Conservation (phyloP, 2,888 invertebrate genomes). For the Drosophila melanocephala region DNA sequence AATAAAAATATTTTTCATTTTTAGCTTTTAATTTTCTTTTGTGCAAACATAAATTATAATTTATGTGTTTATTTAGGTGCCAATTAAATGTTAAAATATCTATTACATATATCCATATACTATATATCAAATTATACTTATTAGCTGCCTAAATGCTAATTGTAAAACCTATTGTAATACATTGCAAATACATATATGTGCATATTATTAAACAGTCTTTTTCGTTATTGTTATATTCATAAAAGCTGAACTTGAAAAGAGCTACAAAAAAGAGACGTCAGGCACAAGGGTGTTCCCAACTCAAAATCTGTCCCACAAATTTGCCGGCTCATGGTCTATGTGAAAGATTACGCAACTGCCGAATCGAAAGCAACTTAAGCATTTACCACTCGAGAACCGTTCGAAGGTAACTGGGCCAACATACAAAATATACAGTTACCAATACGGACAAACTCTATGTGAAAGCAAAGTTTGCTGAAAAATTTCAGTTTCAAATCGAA, state of each 20-base stretch:
- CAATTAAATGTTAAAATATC: conserved; percentile 47
- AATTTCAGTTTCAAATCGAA: conserved; percentile 31
- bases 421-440: conserved; percentile 23
- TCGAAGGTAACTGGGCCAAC: conserved; percentile 75
- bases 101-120: conserved; percentile 21
- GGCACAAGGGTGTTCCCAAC: conserved; percentile 42
- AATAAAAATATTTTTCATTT: conserved; percentile 84
- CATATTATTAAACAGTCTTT: conserved; percentile 38
- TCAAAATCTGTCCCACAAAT: conserved; percentile 28
- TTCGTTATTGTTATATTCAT: conserved; percentile 6
- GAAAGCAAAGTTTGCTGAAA: conserved; percentile 44
- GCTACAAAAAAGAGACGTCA: conserved; percentile 14
- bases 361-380: conserved; percentile 59
- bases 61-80: conserved; percentile 43
- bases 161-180: conserved; percentile 42
- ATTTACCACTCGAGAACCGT: conserved; percentile 70
- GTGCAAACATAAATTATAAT: conserved; percentile 50
- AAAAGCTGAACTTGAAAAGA: conserved; percentile 59
- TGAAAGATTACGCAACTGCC: conserved; percentile 56
- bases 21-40: conserved; percentile 77
- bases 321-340: conserved; percentile 49
- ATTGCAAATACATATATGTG: conserved; percentile 31
- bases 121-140: conserved; percentile 10
- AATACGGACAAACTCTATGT: conserved; percentile 29
- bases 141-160: conserved; percentile 21